Evolutionary conservation across 2,888 invertebrate genomes (phyloP), one percentile per base, ranked within the genome.

Genomic region (Dasypogon diadema): DNA sequence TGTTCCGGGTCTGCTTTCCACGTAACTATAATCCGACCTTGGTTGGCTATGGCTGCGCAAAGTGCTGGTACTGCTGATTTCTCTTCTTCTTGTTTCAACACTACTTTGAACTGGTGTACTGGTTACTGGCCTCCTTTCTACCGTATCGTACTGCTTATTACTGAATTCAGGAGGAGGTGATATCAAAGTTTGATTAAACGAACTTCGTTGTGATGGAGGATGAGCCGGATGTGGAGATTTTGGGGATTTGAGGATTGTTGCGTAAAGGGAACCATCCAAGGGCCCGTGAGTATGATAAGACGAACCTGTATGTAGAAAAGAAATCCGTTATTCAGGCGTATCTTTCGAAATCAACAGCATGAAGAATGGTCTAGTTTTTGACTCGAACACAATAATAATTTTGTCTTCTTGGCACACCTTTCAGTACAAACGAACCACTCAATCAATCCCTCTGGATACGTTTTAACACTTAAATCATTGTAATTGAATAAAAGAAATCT

Each of bases 251-350:
- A 79, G 72, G 65, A 91, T 91, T 75, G 91, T 91, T 80, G 96
- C 95, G 90, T 96, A 96, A 82, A 96, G 91, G 82, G 95, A 95
- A 81, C 96, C 96, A 91, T 96, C 95, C 81, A 95, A 88, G 55
- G 95, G 95, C 48, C 94, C 95, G 85, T 92, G 92, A 56, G 93
- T 93, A 86, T 94, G 93, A 80, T 87, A 89, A 78, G 79, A 78
- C 21, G 79, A 78, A 68, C 74, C 80, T 80, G 74, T 26, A 74
- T 42, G 2, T 2, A 55, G 5, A 55, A 55, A 48, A 48, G 14
- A 48, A 48, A 48, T 14, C n/a, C n/a, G n/a, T n/a, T n/a, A n/a
- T n/a, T n/a, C n/a, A n/a, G n/a, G 30, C 30, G 3, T 30, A 30
- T 5, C 8, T 30, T 30, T 30, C 30, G 8, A 12, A 30, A 30